A percentile compares a stretch with the other conserved stretches of the same genome.
These are phyloP conservation scores for Borostomias antarcticus DNA, from an alignment of 2,797 vertebrate species.

Conservation along the genomic window DNA sequence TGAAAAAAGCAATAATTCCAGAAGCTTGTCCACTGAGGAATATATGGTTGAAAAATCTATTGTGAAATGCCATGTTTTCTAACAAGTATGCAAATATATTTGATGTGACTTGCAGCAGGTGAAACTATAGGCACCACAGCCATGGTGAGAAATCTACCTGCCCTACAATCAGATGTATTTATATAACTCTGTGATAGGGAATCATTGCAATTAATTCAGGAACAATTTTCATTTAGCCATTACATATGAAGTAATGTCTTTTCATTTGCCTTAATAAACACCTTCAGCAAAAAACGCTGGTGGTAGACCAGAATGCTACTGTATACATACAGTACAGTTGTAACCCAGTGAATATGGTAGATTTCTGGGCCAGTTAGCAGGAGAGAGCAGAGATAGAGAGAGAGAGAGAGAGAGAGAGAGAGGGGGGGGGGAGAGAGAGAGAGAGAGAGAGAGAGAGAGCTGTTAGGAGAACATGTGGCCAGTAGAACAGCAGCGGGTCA, in stretches of 20 bases:
- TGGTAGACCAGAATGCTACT: slow-evolving; percentile 42
- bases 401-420: no score
- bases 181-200: no score
- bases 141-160: no score
- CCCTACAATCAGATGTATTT: no score
- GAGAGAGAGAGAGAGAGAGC: no score
- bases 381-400: slow-evolving; percentile 24
- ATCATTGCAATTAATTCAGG: no score
- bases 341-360: slow-evolving; percentile 50
- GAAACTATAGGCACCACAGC: no score
- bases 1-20: neutral
- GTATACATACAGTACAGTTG: slow-evolving; percentile 48
- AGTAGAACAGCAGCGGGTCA: slow-evolving; percentile 45
- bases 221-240: slow-evolving; percentile 31
- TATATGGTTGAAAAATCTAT: neutral
- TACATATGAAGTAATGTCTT: slow-evolving; percentile 41
- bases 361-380: slow-evolving; percentile 56
- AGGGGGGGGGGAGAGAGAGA: no score
- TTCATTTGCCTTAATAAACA: slow-evolving; percentile 51
- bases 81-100: no score
- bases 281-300: slow-evolving; percentile 45
- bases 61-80: neutral
- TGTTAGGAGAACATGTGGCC: slow-evolving; percentile 55
- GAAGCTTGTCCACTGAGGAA: neutral
- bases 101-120: no score